phyloP scores from a whole-genome alignment of 2,797 vertebrate species.

The Muraenolepis orangiensis region DNA sequence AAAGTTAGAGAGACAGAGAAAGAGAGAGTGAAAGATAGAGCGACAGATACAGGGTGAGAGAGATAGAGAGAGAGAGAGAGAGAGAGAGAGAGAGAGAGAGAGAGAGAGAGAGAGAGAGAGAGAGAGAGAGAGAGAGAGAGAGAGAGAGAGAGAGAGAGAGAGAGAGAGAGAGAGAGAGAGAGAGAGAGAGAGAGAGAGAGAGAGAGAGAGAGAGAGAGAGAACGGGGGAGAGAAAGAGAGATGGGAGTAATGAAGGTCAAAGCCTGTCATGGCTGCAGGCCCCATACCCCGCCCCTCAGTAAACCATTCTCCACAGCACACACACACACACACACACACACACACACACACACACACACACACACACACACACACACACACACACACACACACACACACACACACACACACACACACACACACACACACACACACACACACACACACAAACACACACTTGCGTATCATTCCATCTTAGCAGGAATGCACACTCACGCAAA shows the following conservation, averaged over 20 bases:
- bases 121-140: slow-evolving; percentile 13
- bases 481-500: slow-evolving; percentile 5
- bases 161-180: background rate
- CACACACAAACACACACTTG: slow-evolving; percentile 15
- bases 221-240: slow-evolving; percentile 20
- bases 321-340: slow-evolving; percentile 45
- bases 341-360: slow-evolving; percentile 36
- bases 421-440: slow-evolving; percentile 56
- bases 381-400: slow-evolving; percentile 51
- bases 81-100: slow-evolving; percentile 31
- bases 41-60: slow-evolving; percentile 33
- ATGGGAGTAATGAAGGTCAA: slow-evolving; percentile 86
- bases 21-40: no score
- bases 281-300: slow-evolving; percentile 60
- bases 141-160: slow-evolving; percentile 1
- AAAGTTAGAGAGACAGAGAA: slow-evolving; percentile 11
- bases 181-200: background rate
- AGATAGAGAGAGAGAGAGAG: slow-evolving; percentile 54
- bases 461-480: slow-evolving; percentile 44
- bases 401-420: slow-evolving; percentile 37
- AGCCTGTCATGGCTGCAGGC: slow-evolving; percentile 88
- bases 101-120: slow-evolving; percentile 13
- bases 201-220: background rate
- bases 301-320: slow-evolving; percentile 73
- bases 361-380: slow-evolving; percentile 52